Evolutionary conservation across 2,888 invertebrate genomes (phyloP).

Genomic region (Arrhopalites spinosus): DNA sequence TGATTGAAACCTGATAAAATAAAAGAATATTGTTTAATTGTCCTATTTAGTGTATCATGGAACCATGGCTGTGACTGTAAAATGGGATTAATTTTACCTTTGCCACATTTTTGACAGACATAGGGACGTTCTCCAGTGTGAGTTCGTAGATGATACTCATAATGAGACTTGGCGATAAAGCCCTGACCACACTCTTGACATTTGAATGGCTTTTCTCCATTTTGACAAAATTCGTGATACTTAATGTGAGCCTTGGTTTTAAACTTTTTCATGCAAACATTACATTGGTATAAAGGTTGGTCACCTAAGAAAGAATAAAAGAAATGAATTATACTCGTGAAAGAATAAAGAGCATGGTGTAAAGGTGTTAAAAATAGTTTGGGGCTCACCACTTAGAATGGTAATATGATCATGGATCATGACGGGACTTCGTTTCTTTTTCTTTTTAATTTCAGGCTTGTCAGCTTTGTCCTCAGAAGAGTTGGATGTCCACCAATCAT

Average conservation of each 20-base stretch:
- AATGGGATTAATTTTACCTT: constrained; percentile 57
- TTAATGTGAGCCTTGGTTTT: constrained; percentile 63
- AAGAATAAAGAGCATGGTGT: background rate
- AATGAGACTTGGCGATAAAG: constrained; percentile 73
- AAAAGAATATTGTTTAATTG: background rate
- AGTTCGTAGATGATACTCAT: constrained; percentile 72
- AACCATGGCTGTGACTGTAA: too few species aligned
- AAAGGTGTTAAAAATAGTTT: background rate
- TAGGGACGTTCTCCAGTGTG: constrained; percentile 67
- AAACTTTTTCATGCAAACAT: constrained; percentile 71
- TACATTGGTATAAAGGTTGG: constrained; percentile 68
- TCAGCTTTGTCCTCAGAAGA: constrained; percentile 18
- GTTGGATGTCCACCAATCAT: background rate
- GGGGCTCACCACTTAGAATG: constrained; percentile 41
- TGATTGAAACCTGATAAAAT: constrained; percentile 66
- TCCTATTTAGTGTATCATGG: too few species aligned
- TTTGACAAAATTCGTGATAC: constrained; percentile 57
- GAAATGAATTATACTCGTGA: background rate
- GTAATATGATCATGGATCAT: constrained; percentile 55
- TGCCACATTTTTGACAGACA: constrained; percentile 69
- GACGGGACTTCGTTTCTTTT: constrained; percentile 54
- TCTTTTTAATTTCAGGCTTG: constrained; percentile 43
- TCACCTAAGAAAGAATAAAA: constrained; percentile 59
- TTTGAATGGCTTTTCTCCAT: constrained; percentile 61
- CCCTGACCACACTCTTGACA: constrained; percentile 65